These are phyloP conservation scores for Drosophila longiperda DNA, from an alignment of 2,888 invertebrate genomes.

Conservation along the genomic window DNA sequence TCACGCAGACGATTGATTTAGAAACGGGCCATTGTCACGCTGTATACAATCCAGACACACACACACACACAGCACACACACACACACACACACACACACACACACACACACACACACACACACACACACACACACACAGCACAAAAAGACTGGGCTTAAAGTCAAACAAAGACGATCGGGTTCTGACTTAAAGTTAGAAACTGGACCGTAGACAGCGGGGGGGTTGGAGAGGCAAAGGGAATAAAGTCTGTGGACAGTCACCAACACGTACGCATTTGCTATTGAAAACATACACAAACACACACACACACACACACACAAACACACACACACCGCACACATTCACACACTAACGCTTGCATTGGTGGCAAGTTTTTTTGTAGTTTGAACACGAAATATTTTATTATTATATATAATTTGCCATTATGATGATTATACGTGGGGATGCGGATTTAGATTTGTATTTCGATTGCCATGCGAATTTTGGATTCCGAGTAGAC, in stretches of 20 bases:
- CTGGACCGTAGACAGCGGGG: background rate
- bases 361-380: conserved; percentile 48
- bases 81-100: conserved; percentile 25
- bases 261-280: conserved; percentile 69
- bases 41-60: conserved; percentile 51
- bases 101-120: background rate
- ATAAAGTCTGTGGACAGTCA: conserved; percentile 42
- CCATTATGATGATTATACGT: conserved; percentile 80
- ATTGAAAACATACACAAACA: conserved; percentile 46
- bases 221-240: conserved; percentile 2
- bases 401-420: conserved; percentile 82
- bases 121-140: background rate
- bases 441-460: conserved; percentile 47
- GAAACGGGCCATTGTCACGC: conserved; percentile 75
- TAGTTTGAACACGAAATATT: conserved; percentile 81
- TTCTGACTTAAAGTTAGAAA: conserved; percentile 20
- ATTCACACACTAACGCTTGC: conserved; percentile 17
- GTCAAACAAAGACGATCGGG: conserved; percentile 21
- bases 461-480: conserved; percentile 21
- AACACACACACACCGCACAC: conserved; percentile 12
- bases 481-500: conserved; percentile 9
- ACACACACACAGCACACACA: conserved; percentile 8
- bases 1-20: conserved; percentile 78
- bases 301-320: conserved; percentile 5
- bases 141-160: conserved; percentile 46